phyloP scores from a whole-genome alignment of 1,140 invertebrate species.

The Eueides isabella region DNA sequence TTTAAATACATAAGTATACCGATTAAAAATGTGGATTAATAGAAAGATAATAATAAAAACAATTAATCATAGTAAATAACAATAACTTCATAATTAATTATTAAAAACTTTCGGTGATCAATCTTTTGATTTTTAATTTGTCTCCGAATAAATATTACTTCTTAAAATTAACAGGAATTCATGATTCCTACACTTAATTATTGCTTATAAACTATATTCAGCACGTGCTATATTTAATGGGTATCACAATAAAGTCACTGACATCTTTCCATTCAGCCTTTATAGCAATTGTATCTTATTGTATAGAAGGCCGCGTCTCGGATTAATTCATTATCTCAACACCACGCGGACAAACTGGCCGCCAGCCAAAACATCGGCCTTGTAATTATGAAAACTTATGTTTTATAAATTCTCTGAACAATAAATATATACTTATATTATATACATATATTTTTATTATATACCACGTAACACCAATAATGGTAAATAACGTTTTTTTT shows the following conservation, averaged over 20 bases:
- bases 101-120: too few species aligned
- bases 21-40: too few species aligned
- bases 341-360: constrained; percentile 30
- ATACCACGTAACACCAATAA: too few species aligned
- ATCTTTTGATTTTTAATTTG: too few species aligned
- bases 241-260: constrained; percentile 4
- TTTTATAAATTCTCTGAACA: not conserved
- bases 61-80: too few species aligned
- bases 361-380: constrained; percentile 34
- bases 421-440: not conserved
- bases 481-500: too few species aligned
- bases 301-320: constrained; percentile 40
- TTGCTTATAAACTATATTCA: not conserved
- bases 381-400: constrained; percentile 34
- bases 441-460: not conserved
- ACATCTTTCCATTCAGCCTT: constrained; percentile 2
- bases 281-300: constrained; percentile 38
- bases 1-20: too few species aligned
- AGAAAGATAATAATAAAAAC: too few species aligned
- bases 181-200: not conserved
- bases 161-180: too few species aligned
- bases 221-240: not conserved
- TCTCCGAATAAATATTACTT: too few species aligned
- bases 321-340: constrained; percentile 50
- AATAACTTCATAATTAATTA: too few species aligned